These are phyloP conservation scores for Leguminivora glycinivorella DNA, from an alignment of 1,140 invertebrate species.

Conservation along the genomic window DNA sequence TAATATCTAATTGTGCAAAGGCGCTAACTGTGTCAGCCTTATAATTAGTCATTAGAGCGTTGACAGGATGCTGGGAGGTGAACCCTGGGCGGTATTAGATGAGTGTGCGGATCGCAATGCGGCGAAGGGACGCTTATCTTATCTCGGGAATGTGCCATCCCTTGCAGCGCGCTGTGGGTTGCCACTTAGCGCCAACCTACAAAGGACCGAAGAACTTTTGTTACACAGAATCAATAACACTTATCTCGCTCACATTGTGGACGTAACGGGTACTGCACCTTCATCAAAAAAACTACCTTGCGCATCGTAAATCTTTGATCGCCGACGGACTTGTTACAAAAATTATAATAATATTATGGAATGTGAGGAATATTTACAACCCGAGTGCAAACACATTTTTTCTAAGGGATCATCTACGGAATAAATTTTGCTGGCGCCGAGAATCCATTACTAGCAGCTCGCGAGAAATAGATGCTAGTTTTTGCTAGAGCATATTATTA, in stretches of 20 bases:
- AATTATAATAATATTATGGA: constrained; percentile 42
- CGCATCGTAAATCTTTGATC: constrained; percentile 49
- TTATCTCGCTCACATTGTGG: constrained; percentile 58
- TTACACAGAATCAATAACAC: constrained; percentile 57
- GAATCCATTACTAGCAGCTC: constrained; percentile 4
- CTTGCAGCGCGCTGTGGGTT: constrained; percentile 54
- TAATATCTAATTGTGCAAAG: constrained; percentile 12
- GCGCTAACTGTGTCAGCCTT: constrained; percentile 9
- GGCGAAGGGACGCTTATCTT: constrained; percentile 52
- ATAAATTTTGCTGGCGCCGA: constrained; percentile 33
- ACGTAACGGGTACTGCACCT: constrained; percentile 47
- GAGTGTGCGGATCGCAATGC: constrained; percentile 66
- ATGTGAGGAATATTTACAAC: constrained; percentile 42
- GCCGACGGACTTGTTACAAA: constrained; percentile 36
- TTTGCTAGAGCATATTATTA: neutral
- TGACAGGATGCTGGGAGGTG: constrained; percentile 24
- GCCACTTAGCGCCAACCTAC: constrained; percentile 60
- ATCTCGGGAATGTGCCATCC: constrained; percentile 70
- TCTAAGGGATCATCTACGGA: neutral
- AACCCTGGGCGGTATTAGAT: constrained; percentile 38
- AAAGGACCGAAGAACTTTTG: constrained; percentile 59
- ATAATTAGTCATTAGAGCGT: constrained; percentile 15
- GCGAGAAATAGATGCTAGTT: constrained; percentile 1
- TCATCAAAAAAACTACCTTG: constrained; percentile 42
- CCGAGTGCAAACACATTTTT: constrained; percentile 25